Conservation (phyloP, 2,888 invertebrate genomes). For the Papilio elwesi region DNA sequence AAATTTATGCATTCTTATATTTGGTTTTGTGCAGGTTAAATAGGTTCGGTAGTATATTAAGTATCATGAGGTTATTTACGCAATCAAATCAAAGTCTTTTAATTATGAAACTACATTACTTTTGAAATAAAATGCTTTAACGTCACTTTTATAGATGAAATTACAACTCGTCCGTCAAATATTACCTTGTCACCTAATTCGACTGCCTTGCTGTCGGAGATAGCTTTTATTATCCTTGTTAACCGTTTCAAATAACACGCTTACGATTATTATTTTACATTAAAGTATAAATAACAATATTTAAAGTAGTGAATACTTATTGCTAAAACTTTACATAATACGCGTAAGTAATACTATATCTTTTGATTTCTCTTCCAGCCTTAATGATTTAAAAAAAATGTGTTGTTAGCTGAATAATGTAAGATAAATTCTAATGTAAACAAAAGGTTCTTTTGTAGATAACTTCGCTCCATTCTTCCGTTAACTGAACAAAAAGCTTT, state of each 20-base stretch:
- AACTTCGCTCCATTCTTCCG: conserved; percentile 31
- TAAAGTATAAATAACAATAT: background rate
- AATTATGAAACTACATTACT: background rate
- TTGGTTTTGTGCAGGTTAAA: too few species aligned
- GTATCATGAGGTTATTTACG: too few species aligned
- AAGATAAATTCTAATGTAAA: background rate
- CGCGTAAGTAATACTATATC: too few species aligned
- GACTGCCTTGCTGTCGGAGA: conserved; percentile 23
- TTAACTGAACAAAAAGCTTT: conserved; percentile 14
- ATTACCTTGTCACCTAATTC: conserved; percentile 30
- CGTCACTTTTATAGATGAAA: background rate
- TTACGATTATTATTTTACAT: background rate
- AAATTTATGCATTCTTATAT: too few species aligned
- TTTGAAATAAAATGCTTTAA: background rate
- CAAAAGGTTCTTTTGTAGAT: conserved; percentile 8
- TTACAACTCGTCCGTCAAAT: conserved; percentile 22
- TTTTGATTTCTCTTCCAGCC: background rate
- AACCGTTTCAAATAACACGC: background rate
- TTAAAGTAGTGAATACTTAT: too few species aligned
- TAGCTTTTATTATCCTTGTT: conserved; percentile 18
- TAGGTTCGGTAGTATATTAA: too few species aligned
- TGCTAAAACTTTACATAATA: too few species aligned
- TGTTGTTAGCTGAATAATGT: background rate
- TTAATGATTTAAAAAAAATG: background rate
- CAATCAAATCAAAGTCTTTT: too few species aligned